These are phyloP conservation scores for Lethenteron reissneri DNA, from an alignment of 2,113 vertebrate genomes.

Conservation along the genomic window DNA sequence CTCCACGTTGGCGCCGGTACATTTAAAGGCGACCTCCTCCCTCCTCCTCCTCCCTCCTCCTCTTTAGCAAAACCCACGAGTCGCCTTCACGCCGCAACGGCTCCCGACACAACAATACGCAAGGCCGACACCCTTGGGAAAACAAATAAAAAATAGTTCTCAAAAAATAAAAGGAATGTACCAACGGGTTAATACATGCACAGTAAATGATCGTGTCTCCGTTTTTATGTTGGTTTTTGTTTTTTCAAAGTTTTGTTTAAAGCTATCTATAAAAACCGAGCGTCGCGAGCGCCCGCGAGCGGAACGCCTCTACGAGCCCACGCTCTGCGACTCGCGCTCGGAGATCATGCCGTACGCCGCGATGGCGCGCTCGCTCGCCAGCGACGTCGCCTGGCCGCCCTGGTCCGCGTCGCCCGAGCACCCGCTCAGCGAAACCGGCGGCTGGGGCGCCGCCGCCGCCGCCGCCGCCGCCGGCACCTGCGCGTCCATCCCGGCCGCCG, in stretches of 20 bases:
- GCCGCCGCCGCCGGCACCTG: constrained; percentile 16
- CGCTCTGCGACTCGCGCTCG: constrained; percentile 99
- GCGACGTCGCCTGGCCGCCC: constrained; percentile 52
- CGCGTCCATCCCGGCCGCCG: neutral
- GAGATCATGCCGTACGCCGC: constrained; percentile 82
- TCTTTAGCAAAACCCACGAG: constrained; percentile 32
- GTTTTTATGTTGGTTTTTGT: too few relatives aligned
- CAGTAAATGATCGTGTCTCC: constrained; percentile 17
- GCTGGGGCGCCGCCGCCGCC: constrained; percentile 92
- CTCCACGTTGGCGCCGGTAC: too few relatives aligned
- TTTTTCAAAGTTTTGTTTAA: too few relatives aligned
- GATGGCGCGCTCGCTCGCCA: too few relatives aligned
- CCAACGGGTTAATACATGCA: constrained; percentile 73
- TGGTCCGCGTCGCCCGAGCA: constrained; percentile 97
- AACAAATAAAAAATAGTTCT: constrained; percentile 99
- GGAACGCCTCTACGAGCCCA: constrained; percentile 41
- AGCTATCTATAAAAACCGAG: too few relatives aligned
- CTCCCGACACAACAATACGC: constrained; percentile 92
- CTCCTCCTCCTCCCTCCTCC: constrained; percentile 10
- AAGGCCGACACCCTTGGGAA: constrained; percentile 69
- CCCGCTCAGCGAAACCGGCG: constrained; percentile 97
- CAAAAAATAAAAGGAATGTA: constrained; percentile 99
- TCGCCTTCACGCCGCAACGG: constrained; percentile 96
- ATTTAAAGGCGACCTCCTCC: too few relatives aligned
- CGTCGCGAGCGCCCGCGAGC: too few relatives aligned